Base-by-base conservation (phyloP, 1,140 invertebrate genomes). In the Diorhabda elongata region DNA sequence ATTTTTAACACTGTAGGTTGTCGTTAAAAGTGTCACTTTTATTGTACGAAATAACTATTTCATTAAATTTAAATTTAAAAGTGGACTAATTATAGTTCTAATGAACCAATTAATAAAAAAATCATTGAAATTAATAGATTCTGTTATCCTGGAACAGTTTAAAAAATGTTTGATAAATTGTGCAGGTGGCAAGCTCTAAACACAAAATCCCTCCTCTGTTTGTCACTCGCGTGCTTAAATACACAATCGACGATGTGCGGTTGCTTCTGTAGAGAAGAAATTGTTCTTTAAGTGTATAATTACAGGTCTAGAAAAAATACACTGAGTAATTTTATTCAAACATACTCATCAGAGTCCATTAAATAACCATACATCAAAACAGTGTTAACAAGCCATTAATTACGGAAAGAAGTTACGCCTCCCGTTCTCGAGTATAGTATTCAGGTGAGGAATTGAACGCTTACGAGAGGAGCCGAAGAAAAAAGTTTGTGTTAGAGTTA, bases 321-420 rank as follows among this genome's bases (percentile, higher is more conserved):
- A 62, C 61, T 44, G 61, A 44, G 61, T 62, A 44, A 62, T 62
- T 62, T 44, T 62, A 62, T 62, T 62, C 44, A 62, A 62, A 62
- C 61, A 62, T 11, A 62, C 61, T 62, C 61, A 62, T 62, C 61
- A 62, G 44, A 62, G 42, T 62, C 61, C 44, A 62, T 62, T 62
- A 62, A 62, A 62, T 62, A 62, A 62, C 61, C 61, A 62, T 62
- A 44, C 61, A 62, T 62, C 61, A 62, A 44, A 43, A 42, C 42
- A 44, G 61, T 62, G 61, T 44, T 62, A 62, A 62, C 61, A 62
- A 44, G 44, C 61, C 61, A 62, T 62, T 62, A 62, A 62, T 62
- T 62, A 62, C 61, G 61, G 6, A 42, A 42, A 42, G 42, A 43
- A 44, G 61, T n/a, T 62, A 62, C 61, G 61, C 61, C 61, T 44